Base-by-base conservation (phyloP, 1,140 invertebrate species). In the Zaprionus capensis region DNA sequence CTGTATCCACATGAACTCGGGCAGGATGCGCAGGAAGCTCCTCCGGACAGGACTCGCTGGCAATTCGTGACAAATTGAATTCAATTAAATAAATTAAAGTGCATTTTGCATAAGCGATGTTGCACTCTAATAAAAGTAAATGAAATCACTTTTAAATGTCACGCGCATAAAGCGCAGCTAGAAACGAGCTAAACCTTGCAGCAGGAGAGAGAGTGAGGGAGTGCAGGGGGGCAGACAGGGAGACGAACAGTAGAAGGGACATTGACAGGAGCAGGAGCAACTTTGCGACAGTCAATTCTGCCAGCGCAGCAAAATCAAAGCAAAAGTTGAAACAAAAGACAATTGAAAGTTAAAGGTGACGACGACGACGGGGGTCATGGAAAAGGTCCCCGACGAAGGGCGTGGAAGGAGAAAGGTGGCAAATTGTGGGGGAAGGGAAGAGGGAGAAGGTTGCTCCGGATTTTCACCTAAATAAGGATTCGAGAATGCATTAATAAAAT, bases 1-100 rank as follows among this genome's bases (percentile, higher is more conserved):
- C n/a, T 51, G 46, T 11, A 14, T 20, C 41, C 41, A 46, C 41
- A 46, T 17, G 41, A 17, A 4, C n/a, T 17, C 22, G 26, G n/a
- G 53, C 66, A 56, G 31, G 15, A 28, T 28, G 22, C 56, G 31
- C n/a, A 28, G 59, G 78, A 6, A n/a, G 38, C 15, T 34, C 2
- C 31, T 34, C 31, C 22, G 20, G 20, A 46, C 69, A 61, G 28
- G 53, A 38, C 22, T 17, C 57, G 36, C n/a, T 59, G 59, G 81
- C 84, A 81, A 88, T 88, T 83, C 71, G 78, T 73, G 57, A 72
- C 75, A 90, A 88, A 90, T 88, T 84, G 71, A 90, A 85, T 88
- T 88, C 78, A 88, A 90, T 88, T 84, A 88, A 90, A 85, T 88
- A 79, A 85, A 85, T 90, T 90, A 90, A 90, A 88, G 69, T 88